Evolutionary conservation across 1,140 invertebrate species (phyloP).

Genomic region (Antheraea pernyi): DNA sequence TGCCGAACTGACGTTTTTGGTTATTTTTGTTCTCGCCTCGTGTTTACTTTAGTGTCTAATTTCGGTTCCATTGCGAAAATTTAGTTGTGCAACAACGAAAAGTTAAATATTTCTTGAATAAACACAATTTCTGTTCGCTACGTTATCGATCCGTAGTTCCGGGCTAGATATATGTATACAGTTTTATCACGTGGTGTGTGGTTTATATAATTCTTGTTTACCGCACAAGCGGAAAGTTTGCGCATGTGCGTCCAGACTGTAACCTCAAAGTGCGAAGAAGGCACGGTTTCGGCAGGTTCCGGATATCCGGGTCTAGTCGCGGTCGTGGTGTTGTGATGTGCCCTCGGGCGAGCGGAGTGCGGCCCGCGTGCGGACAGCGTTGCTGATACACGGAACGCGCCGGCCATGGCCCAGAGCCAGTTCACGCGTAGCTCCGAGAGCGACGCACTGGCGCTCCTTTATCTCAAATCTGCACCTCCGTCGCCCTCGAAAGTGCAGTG

Average conservation of each 20-base stretch:
- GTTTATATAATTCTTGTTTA: slow-evolving; percentile 81
- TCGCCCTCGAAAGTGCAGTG: slow-evolving; percentile 90
- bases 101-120: slow-evolving; percentile 54
- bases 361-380: slow-evolving; percentile 61
- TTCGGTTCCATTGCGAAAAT: slow-evolving; percentile 75
- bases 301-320: slow-evolving; percentile 71
- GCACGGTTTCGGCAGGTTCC: slow-evolving; percentile 70
- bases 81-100: slow-evolving; percentile 68
- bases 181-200: slow-evolving; percentile 77
- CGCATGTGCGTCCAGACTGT: slow-evolving; percentile 79
- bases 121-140: slow-evolving; percentile 40
- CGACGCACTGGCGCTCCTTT: slow-evolving; percentile 93
- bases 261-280: slow-evolving; percentile 75
- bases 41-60: slow-evolving; percentile 79
- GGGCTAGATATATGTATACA: slow-evolving; percentile 77
- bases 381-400: slow-evolving; percentile 59
- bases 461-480: slow-evolving; percentile 91
- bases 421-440: slow-evolving; percentile 85
- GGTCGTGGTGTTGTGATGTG: slow-evolving; percentile 65
- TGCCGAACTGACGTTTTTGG: slow-evolving; percentile 79
- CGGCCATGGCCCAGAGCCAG: slow-evolving; percentile 82
- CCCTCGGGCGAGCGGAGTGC: slow-evolving; percentile 59
- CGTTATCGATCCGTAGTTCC: slow-evolving; percentile 69
- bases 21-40: slow-evolving; percentile 80
- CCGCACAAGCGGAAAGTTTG: slow-evolving; percentile 77